Conservation (phyloP, 2,113 vertebrate genomes). For the Channa argus region DNA sequence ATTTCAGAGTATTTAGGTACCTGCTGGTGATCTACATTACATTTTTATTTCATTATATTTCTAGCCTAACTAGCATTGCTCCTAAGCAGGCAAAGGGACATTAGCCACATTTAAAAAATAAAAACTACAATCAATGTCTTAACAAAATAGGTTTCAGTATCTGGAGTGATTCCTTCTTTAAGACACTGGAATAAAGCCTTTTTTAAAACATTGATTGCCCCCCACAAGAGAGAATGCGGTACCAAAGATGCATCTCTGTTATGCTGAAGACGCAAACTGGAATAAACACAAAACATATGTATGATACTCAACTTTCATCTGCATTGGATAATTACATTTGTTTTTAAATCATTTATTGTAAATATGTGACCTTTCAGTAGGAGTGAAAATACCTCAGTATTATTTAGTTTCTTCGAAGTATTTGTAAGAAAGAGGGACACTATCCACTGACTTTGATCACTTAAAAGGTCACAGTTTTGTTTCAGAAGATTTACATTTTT, state of each 20-base stretch:
- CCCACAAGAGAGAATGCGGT: slow-evolving; percentile 16
- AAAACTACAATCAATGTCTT: background rate
- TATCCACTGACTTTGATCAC: background rate
- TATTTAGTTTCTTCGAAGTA: background rate
- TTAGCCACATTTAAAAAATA: too few relatives aligned
- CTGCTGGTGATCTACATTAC: background rate
- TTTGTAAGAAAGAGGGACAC: background rate
- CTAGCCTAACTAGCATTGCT: too few relatives aligned
- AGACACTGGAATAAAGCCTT: slow-evolving; percentile 29
- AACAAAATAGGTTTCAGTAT: background rate
- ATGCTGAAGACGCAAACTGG: slow-evolving; percentile 46
- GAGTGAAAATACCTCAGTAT: slow-evolving; percentile 64
- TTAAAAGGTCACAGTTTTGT: background rate
- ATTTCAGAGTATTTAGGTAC: background rate
- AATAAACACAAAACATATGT: slow-evolving; percentile 23
- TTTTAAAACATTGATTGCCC: background rate
- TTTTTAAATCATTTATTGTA: background rate
- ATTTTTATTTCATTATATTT: background rate
- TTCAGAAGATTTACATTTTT: background rate
- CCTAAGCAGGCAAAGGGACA: too few relatives aligned
- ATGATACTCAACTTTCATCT: slow-evolving; percentile 13
- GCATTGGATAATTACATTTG: slow-evolving; percentile 1
- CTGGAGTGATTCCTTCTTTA: background rate
- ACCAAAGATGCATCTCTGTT: slow-evolving; percentile 57
- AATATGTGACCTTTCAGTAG: slow-evolving; percentile 20